These are phyloP conservation scores for Cactoblastis cactorum DNA, from an alignment of 2,888 invertebrate genomes.

Conservation along the genomic window DNA sequence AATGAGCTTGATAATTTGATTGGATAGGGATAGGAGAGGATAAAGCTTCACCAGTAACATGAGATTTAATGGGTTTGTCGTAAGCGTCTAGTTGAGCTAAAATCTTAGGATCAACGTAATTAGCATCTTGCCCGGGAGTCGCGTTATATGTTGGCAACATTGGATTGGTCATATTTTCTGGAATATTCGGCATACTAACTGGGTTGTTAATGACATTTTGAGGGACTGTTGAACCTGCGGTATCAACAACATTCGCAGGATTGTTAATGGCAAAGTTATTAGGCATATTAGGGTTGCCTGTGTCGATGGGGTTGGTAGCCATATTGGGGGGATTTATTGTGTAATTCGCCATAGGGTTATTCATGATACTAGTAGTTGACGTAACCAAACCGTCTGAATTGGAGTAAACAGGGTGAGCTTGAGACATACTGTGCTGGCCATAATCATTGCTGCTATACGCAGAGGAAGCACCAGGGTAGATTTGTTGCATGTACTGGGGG, in stretches of 20 bases:
- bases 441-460: constrained; percentile 37
- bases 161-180: neutral
- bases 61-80: constrained; percentile 69
- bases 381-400: constrained; percentile 40
- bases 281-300: neutral
- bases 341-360: constrained; percentile 31
- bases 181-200: neutral
- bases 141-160: constrained; percentile 5
- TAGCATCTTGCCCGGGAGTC: constrained; percentile 19
- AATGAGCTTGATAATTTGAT: constrained; percentile 27
- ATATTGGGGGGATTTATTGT: constrained; percentile 15
- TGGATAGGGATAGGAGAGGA: constrained; percentile 33
- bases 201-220: neutral
- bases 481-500: constrained; percentile 24
- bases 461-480: constrained; percentile 24
- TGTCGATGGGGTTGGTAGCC: neutral
- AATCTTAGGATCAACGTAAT: constrained; percentile 23
- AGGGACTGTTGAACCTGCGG: neutral
- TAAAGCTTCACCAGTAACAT: constrained; percentile 62
- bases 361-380: constrained; percentile 35
- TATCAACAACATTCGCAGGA: neutral
- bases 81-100: constrained; percentile 52
- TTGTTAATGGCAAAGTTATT: neutral
- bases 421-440: constrained; percentile 32
- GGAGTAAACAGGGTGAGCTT: constrained; percentile 49